phyloP scores from a whole-genome alignment of 2,113 vertebrate species.

The Arvicanthis niloticus region DNA sequence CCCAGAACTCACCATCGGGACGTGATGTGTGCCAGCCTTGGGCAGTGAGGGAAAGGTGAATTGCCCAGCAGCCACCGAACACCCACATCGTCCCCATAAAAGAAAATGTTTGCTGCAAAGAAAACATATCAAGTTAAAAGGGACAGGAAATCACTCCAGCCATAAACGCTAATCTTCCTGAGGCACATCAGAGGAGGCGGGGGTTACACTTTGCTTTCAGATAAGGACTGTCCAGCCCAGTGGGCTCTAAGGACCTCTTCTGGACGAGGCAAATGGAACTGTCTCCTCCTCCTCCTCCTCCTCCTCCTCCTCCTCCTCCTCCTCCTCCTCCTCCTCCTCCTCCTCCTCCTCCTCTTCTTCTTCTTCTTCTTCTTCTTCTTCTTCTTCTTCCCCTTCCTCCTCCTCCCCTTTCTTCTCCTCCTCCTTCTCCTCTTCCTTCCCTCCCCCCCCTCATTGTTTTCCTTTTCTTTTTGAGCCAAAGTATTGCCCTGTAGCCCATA shows the following conservation, averaged over 20 bases:
- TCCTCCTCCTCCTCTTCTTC: too few species aligned
- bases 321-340: rapidly evolving
- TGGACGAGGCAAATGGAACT: background rate
- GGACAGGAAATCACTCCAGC: background rate
- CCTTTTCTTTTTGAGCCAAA: background rate
- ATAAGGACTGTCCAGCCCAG: background rate
- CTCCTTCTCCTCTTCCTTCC: too few species aligned
- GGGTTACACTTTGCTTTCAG: background rate
- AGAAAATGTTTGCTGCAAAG: background rate
- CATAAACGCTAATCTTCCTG: background rate
- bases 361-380: too few species aligned
- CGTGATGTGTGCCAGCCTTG: background rate
- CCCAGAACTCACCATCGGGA: background rate
- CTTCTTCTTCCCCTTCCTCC: too few species aligned
- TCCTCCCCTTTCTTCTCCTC: too few species aligned
- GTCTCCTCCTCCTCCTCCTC: too few species aligned
- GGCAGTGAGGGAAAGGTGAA: background rate
- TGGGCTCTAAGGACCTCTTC: background rate
- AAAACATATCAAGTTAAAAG: background rate
- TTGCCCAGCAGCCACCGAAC: background rate
- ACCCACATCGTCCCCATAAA: background rate
- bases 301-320: too few species aligned
- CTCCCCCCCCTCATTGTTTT: too few species aligned
- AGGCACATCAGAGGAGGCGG: background rate
- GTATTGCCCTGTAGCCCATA: background rate